These are phyloP conservation scores for Cygnus buccinator DNA, from an alignment of 2,113 vertebrate species.

Conservation along the genomic window DNA sequence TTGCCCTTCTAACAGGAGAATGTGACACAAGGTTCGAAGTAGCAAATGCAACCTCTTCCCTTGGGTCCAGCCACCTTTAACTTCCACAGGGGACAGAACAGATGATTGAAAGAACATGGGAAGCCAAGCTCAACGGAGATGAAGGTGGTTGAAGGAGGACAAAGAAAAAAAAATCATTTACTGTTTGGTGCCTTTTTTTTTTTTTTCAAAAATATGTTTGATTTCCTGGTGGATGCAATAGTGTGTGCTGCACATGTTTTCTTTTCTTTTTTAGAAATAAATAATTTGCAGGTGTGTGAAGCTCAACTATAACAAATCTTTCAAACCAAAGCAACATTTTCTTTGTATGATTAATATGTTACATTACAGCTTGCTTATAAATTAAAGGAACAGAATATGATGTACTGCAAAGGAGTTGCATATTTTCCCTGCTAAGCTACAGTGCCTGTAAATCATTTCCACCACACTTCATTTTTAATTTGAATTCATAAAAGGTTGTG, in stretches of 20 bases:
- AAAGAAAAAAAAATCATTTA: neutral
- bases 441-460: constrained; percentile 51
- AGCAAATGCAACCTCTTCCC: neutral
- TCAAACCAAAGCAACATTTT: constrained; percentile 34
- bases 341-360: constrained; percentile 61
- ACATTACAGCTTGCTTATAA: constrained; percentile 52
- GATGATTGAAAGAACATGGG: neutral
- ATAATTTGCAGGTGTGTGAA: constrained; percentile 56
- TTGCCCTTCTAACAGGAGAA: neutral
- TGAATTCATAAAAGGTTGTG: constrained; percentile 57
- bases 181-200: neutral
- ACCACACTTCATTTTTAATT: constrained; percentile 59
- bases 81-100: neutral
- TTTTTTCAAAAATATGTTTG: neutral
- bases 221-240: neutral
- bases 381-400: constrained; percentile 55
- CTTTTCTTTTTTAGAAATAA: constrained; percentile 19
- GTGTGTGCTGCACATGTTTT: neutral
- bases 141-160: neutral
- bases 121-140: neutral
- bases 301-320: constrained; percentile 62
- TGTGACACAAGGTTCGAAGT: neutral
- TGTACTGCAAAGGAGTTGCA: constrained; percentile 38
- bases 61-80: neutral
- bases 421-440: constrained; percentile 53